Evolutionary conservation across 2,888 invertebrate genomes (phyloP), one percentile per base, ranked within the genome.

Genomic region (Subacronicta megacephala): DNA sequence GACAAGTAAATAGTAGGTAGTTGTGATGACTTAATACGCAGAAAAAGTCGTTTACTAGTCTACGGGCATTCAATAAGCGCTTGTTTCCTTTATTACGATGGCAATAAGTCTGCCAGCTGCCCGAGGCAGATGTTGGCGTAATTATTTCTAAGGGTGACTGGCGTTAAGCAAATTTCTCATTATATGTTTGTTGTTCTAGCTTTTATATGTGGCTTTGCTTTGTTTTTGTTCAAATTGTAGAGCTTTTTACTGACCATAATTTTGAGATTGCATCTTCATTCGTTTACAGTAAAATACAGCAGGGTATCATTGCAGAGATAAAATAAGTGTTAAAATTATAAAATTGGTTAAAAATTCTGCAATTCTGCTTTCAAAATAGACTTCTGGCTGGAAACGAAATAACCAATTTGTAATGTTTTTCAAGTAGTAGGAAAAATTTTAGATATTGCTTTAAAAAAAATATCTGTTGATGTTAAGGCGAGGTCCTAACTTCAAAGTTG

Each of bases 91-190:
- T 88, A 85, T 83, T 84, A 78, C 84, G 54, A 75, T 75, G 61
- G 81, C 76, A 85, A 83, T 82, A 83, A 80, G 82, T 77, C 77
- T 77, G 64, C 77, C 89, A 87, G 85, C 89, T 88, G 89, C 83
- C 75, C 51, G 20, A 45, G 53, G 82, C 87, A 88, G 87, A 84
- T 87, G 88, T 75, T 77, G 67, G 75, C 58, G 79, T 81, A 85
- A 85, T 84, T 85, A 83, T 79, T 77, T 77, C 60, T 66, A 65
- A 82, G 69, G 78, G 75, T 79, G 75, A 77, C 57, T 67, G 62
- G 68, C 62, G 54, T 65, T 75, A 72, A 75, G 69, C 64, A 67
- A 65, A 75, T 75, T 78, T 71, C 69, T 55, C 51, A 67, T 57
- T 77, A 74, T 41, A 57, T 65, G 40, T 64, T 51, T 64, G 31